Evolutionary conservation across 2,113 vertebrate species (phyloP).

Genomic region (Hemiscyllium ocellatum): DNA sequence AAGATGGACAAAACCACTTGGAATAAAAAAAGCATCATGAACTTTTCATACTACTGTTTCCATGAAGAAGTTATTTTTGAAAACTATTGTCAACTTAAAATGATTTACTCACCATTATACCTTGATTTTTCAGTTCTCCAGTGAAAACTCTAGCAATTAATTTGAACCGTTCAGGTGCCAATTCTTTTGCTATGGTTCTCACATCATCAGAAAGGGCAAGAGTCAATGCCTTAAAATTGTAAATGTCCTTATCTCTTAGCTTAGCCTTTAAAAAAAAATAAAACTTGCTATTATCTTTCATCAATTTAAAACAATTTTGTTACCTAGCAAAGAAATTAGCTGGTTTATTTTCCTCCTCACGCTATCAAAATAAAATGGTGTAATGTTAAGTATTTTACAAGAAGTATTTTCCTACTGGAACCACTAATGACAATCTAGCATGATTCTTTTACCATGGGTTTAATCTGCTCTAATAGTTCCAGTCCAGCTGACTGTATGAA

Average conservation of each 20-base stretch:
- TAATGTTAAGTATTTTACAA: not conserved
- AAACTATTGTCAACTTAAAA: not conserved
- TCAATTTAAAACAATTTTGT: slow-evolving; percentile 40
- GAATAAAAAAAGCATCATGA: not conserved
- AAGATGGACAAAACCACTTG: not conserved
- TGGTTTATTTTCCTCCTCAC: not conserved
- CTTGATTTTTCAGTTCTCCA: slow-evolving; percentile 60
- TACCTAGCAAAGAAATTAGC: slow-evolving; percentile 37
- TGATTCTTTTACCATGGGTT: not conserved
- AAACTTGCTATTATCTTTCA: slow-evolving; percentile 28
- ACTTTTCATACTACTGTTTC: not conserved
- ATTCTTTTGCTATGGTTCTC: slow-evolving; percentile 52
- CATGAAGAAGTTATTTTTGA: not conserved
- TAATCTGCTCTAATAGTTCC: not conserved
- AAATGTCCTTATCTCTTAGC: slow-evolving; percentile 50
- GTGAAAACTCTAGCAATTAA: slow-evolving; percentile 57
- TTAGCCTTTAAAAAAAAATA: slow-evolving; percentile 46
- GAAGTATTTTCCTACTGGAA: not conserved
- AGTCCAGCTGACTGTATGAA: not conserved
- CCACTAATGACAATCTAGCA: not conserved
- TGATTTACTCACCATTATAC: slow-evolving; percentile 55
- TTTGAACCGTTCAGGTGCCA: slow-evolving; percentile 57
- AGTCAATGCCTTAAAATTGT: slow-evolving; percentile 48
- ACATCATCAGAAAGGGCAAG: slow-evolving; percentile 57
- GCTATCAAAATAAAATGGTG: not conserved